Conservation (phyloP, 64 coral and sea anemone species). For the Trachythela sp. region DNA sequence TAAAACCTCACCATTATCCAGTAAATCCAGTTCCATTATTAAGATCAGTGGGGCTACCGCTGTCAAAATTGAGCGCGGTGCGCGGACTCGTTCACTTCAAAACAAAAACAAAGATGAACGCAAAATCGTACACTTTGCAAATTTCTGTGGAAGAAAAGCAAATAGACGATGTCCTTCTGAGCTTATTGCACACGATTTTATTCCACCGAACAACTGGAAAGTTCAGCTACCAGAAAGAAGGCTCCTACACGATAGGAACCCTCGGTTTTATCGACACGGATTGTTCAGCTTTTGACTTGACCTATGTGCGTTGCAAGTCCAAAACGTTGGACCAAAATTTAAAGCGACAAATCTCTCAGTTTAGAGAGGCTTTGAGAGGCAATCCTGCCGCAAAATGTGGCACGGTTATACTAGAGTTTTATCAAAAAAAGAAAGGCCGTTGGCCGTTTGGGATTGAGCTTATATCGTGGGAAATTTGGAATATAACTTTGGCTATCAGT, state of each 20-base stretch:
- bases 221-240: slow-evolving; percentile 87
- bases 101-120: slow-evolving; percentile 73
- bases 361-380: slow-evolving; percentile 77
- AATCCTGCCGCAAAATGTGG: slow-evolving; percentile 63
- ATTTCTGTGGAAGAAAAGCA: slow-evolving; percentile 88
- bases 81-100: background rate
- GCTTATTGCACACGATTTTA: slow-evolving; percentile 84
- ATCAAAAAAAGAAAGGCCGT: slow-evolving; percentile 89
- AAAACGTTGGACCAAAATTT: slow-evolving; percentile 61
- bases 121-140: slow-evolving; percentile 87
- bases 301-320: slow-evolving; percentile 89
- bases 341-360: slow-evolving; percentile 75
- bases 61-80: background rate
- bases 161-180: slow-evolving; percentile 86
- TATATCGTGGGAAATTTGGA: slow-evolving; percentile 98
- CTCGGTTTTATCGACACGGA: slow-evolving; percentile 87
- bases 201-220: slow-evolving; percentile 98
- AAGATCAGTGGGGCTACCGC: background rate
- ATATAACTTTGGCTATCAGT: slow-evolving; percentile 70
- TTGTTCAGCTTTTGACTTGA: slow-evolving; percentile 82
- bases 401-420: slow-evolving; percentile 91
- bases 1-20: too few species aligned
- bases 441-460: slow-evolving; percentile 94
- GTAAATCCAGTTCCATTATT: too few species aligned
- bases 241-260: slow-evolving; percentile 91